Conservation (phyloP, 2,888 invertebrate species). For the Drosophila paramelanica region DNA sequence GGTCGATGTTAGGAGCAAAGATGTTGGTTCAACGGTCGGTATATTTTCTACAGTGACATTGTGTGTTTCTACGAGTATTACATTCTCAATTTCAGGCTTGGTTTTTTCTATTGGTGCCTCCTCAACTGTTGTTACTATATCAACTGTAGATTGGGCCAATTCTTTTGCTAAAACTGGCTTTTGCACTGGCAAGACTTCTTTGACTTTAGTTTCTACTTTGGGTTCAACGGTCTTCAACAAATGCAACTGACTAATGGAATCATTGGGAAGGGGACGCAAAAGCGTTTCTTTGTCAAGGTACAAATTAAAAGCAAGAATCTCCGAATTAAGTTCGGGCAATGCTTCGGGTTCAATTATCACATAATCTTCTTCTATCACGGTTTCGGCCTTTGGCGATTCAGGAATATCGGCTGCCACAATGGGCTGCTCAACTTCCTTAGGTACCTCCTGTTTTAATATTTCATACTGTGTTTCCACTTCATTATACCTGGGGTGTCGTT, state of each 20-base stretch:
- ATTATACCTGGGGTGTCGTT: conserved; percentile 38
- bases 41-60: neutral
- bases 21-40: conserved; percentile 1
- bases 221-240: conserved; percentile 22
- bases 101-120: conserved; percentile 2
- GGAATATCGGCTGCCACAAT: conserved; percentile 4
- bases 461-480: conserved; percentile 49
- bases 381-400: conserved; percentile 23
- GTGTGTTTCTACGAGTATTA: conserved; percentile 15
- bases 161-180: conserved; percentile 7
- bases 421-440: conserved; percentile 10
- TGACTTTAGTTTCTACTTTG: conserved; percentile 7
- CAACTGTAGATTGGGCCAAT: conserved; percentile 7
- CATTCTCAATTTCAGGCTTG: conserved; percentile 14
- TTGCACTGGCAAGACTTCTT: conserved; percentile 10
- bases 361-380: conserved; percentile 67
- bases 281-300: conserved; percentile 61
- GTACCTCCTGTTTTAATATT: conserved; percentile 28
- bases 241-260: conserved; percentile 88
- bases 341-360: conserved; percentile 75
- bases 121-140: conserved; percentile 7
- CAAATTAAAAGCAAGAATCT: conserved; percentile 67
- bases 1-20: conserved; percentile 7
- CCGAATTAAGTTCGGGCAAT: conserved; percentile 61
- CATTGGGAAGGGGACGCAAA: conserved; percentile 79